phyloP scores from a whole-genome alignment of 2,113 vertebrate species.

The Dicentrarchus labrax region DNA sequence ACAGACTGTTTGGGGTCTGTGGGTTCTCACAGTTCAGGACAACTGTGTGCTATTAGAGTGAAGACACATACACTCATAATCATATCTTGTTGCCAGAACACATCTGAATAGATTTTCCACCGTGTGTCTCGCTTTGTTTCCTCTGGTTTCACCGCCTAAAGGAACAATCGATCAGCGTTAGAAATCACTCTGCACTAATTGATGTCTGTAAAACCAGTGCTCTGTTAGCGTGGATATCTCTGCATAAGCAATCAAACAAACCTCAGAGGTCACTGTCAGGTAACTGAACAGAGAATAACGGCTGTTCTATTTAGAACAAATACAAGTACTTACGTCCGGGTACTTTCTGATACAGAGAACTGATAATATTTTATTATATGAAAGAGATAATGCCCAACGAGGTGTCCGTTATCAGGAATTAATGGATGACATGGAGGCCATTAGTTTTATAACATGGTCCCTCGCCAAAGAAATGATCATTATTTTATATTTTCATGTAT shows the following conservation, averaged over 20 bases:
- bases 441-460: no score
- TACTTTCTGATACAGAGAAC: no score
- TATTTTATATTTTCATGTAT: no score
- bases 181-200: constrained; percentile 16
- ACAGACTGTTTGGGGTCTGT: constrained; percentile 16
- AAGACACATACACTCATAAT: constrained; percentile 25
- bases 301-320: background rate
- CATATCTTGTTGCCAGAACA: constrained; percentile 26
- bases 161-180: constrained; percentile 39
- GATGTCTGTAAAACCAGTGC: constrained; percentile 13
- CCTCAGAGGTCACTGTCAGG: background rate
- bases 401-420: no score
- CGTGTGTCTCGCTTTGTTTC: background rate
- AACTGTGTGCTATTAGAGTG: constrained; percentile 7
- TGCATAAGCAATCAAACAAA: constrained; percentile 1
- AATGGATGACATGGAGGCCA: no score
- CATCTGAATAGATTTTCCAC: constrained; percentile 25
- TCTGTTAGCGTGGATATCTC: constrained; percentile 18
- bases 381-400: no score
- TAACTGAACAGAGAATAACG: background rate
- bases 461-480: no score
- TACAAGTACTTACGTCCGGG: no score
- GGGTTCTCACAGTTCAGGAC: constrained; percentile 27
- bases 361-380: no score
- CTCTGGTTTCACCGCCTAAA: constrained; percentile 5